Percentiles rank a stretch among this genome's conserved stretches.
These are phyloP conservation scores for Busseola fusca DNA, from an alignment of 2,888 invertebrate genomes.

Conservation along the genomic window DNA sequence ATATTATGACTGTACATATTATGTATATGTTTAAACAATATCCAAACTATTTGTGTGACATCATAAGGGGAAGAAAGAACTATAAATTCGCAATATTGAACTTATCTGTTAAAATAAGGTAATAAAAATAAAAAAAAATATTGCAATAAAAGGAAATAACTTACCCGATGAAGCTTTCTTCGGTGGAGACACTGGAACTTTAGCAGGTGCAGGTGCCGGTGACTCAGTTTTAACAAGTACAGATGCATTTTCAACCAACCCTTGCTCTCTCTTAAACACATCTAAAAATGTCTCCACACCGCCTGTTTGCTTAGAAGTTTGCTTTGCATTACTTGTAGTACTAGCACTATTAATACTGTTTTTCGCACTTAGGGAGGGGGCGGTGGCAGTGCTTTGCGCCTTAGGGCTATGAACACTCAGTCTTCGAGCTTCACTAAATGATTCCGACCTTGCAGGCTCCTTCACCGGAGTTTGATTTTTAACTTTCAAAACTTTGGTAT, in stretches of 20 bases:
- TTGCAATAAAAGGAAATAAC: background rate
- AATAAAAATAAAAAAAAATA: background rate
- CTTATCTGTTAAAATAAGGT: background rate
- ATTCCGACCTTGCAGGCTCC: conserved; percentile 68
- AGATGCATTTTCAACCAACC: conserved; percentile 70
- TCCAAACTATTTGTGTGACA: background rate
- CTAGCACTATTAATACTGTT: conserved; percentile 81
- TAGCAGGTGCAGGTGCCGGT: conserved; percentile 56
- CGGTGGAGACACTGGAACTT: conserved; percentile 71
- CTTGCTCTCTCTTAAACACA: conserved; percentile 86
- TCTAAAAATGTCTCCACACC: conserved; percentile 82
- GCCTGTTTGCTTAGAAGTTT: conserved; percentile 66
- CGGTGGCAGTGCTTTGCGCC: conserved; percentile 65
- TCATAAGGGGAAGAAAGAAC: conserved; percentile 4
- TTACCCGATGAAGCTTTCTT: conserved; percentile 78
- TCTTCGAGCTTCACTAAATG: conserved; percentile 67
- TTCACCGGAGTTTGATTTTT: conserved; percentile 73
- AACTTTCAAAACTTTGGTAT: conserved; percentile 80
- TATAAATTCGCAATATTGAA: background rate
- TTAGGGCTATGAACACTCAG: conserved; percentile 75
- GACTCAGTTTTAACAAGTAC: conserved; percentile 76
- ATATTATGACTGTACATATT: no score
- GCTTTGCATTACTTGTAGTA: conserved; percentile 72
- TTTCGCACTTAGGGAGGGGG: conserved; percentile 70
- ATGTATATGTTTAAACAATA: background rate